Evolutionary conservation across 2,113 vertebrate species (phyloP), one percentile per base, ranked within the genome.

Genomic region (Thalassoma bifasciatum): DNA sequence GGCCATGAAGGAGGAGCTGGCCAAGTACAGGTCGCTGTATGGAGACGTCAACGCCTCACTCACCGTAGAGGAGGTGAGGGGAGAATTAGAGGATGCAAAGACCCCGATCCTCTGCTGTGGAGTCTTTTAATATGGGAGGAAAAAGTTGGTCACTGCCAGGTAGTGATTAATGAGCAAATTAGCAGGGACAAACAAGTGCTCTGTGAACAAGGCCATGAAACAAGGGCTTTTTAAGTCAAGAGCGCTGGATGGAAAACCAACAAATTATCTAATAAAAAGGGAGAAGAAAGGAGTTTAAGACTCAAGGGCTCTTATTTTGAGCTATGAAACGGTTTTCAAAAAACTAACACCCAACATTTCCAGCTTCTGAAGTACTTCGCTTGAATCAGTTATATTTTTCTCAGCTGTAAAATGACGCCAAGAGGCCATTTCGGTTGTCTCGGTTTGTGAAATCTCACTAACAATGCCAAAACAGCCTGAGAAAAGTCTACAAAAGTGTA

Each of bases 1-100:
- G 1, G 89, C 95, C 88, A 98, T 99, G 97, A 96, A 96, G 86
- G 97, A 98, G 82, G 97, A 98, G 86, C 94, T 99, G 91, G 92
- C 95, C 59, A 98, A 98, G 82, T 99, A 95, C 93, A 91, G 93
- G 38, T 98, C 96, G 0, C 87, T 98, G 37, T 97, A 98, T 0
- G 98, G 98, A 0, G 97, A 99, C 24, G 94, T 99, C 1, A 96
- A 99, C 63, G 94, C 95, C 46, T 94, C 96, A 2, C 93, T 98
- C 42, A 97, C 97, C 0, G 93, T 96, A 0, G 96, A 98, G 85
- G 98, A 98, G 89, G 91, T 92, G 71, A 87, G 85, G 10, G 24
- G 36, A 42, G 10, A 0, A 21, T 8, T 17, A 30, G 58, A 49
- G 36, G 24, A 37, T 5, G 1, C 4, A 42, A 68, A 53, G 36